Base-by-base conservation (phyloP, 92 coral and sea anemone genomes). In the Ricordea florida region DNA sequence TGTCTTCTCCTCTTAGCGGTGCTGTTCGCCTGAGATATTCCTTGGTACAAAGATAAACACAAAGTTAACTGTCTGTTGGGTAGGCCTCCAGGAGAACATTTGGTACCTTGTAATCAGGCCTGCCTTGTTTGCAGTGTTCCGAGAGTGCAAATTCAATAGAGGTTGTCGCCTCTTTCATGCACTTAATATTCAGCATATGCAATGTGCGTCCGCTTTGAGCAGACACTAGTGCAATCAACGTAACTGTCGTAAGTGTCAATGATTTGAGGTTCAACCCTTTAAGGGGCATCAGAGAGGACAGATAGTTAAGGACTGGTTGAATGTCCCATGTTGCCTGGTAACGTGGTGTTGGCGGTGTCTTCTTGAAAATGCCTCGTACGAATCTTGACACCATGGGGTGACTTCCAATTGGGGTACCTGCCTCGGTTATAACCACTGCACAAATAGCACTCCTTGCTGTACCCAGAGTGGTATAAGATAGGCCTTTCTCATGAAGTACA, bases 371-470 rank as follows among this genome's bases (percentile, higher is more conserved):
- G 32, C 81, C 81, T 53, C 67, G 69, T 72, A 70, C 70, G 45
- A 69, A 80, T 10, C 86, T 34, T 22, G 65, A 57, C 25, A 80
- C 53, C 56, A 70, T 1, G 15, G 79, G 86, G 16, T 69, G 79
- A n/a, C 29, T 59, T 17, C 86, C 86, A 30, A 69, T 31, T 20
- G 79, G 32, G 68, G 29, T 29, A 31, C 43, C 62, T 23, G 62
- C 40, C 33, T 46, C 41, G 25, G 80, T 80, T 23, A 72, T 29
- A n/a, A 57, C 22, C 45, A 81, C 47, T 26, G 87, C 87, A 47
- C 80, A 81, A 32, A 81, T 25, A 15, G 87, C 81, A 48, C 81
- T 72, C 42, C 69, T 81, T 44, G 87, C 81, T 35, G 87, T 81
- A 44, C 62, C 62, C 29, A 81, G 69, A 21, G 81, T 72, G 10